Evolutionary conservation across 1,140 invertebrate genomes (phyloP).

Genomic region (Drosophila triauraria): DNA sequence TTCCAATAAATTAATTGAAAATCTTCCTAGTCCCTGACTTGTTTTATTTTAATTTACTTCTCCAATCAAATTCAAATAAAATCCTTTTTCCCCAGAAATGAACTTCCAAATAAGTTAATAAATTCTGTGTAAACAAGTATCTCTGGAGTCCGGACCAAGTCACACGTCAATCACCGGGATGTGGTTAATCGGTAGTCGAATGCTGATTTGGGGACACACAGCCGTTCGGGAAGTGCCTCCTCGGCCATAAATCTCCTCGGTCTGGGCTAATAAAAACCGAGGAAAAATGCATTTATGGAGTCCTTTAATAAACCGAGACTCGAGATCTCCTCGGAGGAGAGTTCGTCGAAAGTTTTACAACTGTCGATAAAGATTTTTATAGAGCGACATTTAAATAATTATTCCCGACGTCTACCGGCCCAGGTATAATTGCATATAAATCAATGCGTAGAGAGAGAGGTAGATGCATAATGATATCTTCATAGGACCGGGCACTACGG

Average conservation of each 20-base stretch:
- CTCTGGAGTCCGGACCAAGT: not conserved
- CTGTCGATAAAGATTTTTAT: constrained; percentile 70
- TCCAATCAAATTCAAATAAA: constrained; percentile 6
- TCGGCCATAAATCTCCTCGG: constrained; percentile 39
- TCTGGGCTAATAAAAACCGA: constrained; percentile 37
- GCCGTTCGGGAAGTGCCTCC: not conserved
- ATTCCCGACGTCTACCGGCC: constrained; percentile 12
- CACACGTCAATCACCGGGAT: constrained; percentile 39
- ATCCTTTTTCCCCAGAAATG: constrained; percentile 5
- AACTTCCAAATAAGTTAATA: constrained; percentile 1
- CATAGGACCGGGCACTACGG: constrained; percentile 37
- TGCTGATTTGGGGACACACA: constrained; percentile 41
- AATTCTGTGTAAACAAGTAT: constrained; percentile 4
- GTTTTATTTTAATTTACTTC: not conserved
- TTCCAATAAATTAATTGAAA: not conserved
- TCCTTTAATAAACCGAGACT: constrained; percentile 73
- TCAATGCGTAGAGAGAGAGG: constrained; percentile 45
- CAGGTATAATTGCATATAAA: constrained; percentile 69
- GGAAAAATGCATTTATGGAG: constrained; percentile 62
- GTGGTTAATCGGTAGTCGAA: constrained; percentile 22
- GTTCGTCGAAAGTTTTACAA: constrained; percentile 39
- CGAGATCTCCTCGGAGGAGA: constrained; percentile 2
- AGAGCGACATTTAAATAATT: constrained; percentile 69
- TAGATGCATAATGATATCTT: constrained; percentile 77
- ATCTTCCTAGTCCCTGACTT: not conserved